phyloP scores from a whole-genome alignment of 2,113 vertebrate genomes.

The Abramis brama region DNA sequence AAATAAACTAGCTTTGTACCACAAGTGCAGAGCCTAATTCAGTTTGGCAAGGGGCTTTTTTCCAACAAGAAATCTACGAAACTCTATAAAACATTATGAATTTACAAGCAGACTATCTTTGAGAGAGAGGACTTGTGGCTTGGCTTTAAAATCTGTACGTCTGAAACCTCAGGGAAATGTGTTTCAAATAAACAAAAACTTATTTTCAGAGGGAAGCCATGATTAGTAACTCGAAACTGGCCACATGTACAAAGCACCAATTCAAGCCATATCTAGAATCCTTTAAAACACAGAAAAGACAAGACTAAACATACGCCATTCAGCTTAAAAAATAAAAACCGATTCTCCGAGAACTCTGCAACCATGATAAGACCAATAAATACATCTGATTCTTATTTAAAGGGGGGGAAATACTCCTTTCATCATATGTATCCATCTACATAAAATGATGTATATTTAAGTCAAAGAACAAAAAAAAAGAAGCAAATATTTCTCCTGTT shows the following conservation, averaged over 20 bases:
- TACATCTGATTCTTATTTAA: not conserved
- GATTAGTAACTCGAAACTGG: constrained; percentile 78
- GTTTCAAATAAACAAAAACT: constrained; percentile 71
- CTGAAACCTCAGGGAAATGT: constrained; percentile 62
- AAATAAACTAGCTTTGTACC: not conserved
- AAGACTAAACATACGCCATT: not conserved
- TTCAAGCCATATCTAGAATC: constrained; percentile 54
- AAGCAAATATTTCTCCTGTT: not conserved
- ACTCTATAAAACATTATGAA: constrained; percentile 18
- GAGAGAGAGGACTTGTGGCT: constrained; percentile 6
- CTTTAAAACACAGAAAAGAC: not conserved
- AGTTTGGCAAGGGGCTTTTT: not conserved
- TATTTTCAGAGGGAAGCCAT: constrained; percentile 70
- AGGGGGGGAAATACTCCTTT: not conserved
- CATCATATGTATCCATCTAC: not conserved
- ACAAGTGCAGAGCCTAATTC: not conserved
- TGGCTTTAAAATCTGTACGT: not conserved
- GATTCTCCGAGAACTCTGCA: not conserved
- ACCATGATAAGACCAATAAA: not conserved
- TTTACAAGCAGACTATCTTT: constrained; percentile 18
- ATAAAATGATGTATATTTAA: not conserved
- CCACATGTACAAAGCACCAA: constrained; percentile 72
- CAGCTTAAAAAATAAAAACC: not conserved
- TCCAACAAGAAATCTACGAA: not conserved
- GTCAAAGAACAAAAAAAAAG: not conserved